Evolutionary conservation across 2,888 invertebrate genomes (phyloP), one percentile per base, ranked within the genome.

Genomic region (Anarsia innoxiella): DNA sequence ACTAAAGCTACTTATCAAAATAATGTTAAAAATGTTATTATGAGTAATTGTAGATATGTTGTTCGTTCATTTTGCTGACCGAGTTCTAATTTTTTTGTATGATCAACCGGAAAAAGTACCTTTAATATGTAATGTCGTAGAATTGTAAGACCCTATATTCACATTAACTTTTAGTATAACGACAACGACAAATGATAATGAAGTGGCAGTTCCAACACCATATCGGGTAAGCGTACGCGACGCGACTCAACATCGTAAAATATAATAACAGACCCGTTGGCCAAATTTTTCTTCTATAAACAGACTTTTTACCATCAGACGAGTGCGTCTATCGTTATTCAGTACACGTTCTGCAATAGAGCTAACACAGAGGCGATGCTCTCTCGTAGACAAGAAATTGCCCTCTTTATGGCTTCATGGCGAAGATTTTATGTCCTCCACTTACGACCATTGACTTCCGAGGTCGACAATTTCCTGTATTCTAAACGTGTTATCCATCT

Each of bases 391-490:
- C 73, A 72, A 68, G 74, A 71, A 76, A 78, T 72, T 70, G 68
- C 71, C 66, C 62, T 61, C 70, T 75, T 75, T 75, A 77, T 63
- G 61, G 65, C 65, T 59, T 59, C 63, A 67, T 66, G 64, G 63
- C 56, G 66, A 63, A 65, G 67, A 74, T 74, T 78, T 78, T 73
- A 76, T 69, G 67, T 52, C 65, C 52, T 51, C 67, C 69, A 70
- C 73, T 73, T 75, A 74, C 67, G 66, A 59, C 66, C 68, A 70
- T 66, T 72, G 71, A 71, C 68, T 72, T 66, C 63, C 59, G 68
- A 69, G 62, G 62, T 63, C 56, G 62, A 59, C 59, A 59, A 64
- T 68, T 64, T 63, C 58, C 59, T 58, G 59, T 61, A 66, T 67
- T 65, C 59, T 58, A 62, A 65, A 61, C 63, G 57, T 59, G 61